Evolutionary conservation across 2,113 vertebrate species (phyloP).

Genomic region (Seriola dumerili): DNA sequence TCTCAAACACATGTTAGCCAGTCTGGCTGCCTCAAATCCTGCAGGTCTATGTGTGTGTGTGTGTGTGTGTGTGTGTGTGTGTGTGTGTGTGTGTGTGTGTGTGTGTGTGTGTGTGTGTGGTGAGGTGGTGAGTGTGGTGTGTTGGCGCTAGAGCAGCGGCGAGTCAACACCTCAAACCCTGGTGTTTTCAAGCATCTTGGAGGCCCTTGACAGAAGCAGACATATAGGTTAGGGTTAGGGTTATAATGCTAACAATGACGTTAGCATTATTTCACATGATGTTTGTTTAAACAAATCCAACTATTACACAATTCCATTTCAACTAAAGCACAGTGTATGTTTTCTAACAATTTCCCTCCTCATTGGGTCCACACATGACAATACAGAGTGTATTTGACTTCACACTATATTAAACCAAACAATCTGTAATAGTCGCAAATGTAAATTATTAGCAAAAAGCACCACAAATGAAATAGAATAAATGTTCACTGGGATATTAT

Average conservation of each 20-base stretch:
- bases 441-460: neutral
- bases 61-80: neutral
- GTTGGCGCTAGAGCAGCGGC: no score
- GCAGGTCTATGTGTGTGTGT: neutral
- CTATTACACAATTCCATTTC: constrained; percentile 7
- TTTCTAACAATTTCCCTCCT: neutral
- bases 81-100: neutral
- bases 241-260: neutral
- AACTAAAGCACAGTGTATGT: neutral
- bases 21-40: neutral
- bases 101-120: neutral
- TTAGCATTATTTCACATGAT: constrained; percentile 34
- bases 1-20: constrained; percentile 58
- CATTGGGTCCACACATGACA: neutral
- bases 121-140: no score
- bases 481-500: neutral
- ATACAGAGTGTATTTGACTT: neutral
- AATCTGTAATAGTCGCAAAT: neutral
- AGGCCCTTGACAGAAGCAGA: constrained; percentile 23
- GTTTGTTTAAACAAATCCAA: neutral
- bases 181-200: constrained; percentile 30
- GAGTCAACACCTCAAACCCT: constrained; percentile 25
- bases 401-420: neutral
- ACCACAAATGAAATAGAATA: neutral
- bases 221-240: no score